Evolutionary conservation across 2,888 invertebrate genomes (phyloP), one percentile per base, ranked within the genome.

Genomic region (Dasypogon diadema): DNA sequence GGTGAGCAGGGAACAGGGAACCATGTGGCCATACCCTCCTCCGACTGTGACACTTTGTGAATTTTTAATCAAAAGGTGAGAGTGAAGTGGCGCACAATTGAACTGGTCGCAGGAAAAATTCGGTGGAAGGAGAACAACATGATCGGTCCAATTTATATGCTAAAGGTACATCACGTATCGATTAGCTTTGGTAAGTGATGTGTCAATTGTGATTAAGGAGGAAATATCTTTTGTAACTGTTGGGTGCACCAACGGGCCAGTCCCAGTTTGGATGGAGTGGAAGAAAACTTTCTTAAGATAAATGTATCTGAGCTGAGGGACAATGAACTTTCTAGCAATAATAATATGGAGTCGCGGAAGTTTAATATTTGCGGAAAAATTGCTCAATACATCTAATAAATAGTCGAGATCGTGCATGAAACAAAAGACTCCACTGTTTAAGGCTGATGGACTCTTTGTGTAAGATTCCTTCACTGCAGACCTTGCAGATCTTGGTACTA

Each of bases 401-500:
- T 18, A 48, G 54, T 12, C 70, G 30, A 70, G 51, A 37, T 54
- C 34, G 70, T 34, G 30, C 54, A 70, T 48, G 68, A 14, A 68
- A 51, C 68, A 70, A 70, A 56, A 63, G 46, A n/a, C 65, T 10
- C n/a, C 46, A 21, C 70, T 26, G 54, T 54, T 34, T 70, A 70
- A 54, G 26, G 70, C 70, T 70, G 70, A 70, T 70, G 70, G 70
- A 70, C 70, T 70, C 30, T 68, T 54, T 70, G 54, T 70, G 54
- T 46, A 70, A 54, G 54, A 54, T 54, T 70, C 30, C 54, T 26
- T 6, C 65, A 46, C n/a, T n/a, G n/a, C 65, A 65, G 65, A 51
- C 65, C 65, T 65, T 65, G 70, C 70, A 70, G 70, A 70, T 70
- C 70, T 12, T 70, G 70, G 70, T 70, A 70, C 54, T 51, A 54